phyloP scores from a whole-genome alignment of 2,888 invertebrate species.

The Leptarthrus brevirostris region DNA sequence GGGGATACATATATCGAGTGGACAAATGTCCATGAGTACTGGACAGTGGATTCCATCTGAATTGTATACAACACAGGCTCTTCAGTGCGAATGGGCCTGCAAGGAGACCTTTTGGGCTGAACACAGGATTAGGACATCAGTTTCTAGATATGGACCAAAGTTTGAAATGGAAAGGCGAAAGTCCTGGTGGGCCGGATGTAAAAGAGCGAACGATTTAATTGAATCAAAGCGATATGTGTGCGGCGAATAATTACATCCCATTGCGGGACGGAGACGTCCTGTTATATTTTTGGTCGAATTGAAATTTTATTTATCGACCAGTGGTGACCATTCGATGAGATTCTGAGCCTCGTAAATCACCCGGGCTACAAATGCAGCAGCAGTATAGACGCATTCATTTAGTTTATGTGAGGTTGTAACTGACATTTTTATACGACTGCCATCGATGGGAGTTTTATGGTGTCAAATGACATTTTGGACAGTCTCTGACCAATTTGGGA shows the following conservation, averaged over 20 bases:
- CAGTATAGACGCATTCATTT: constrained; percentile 49
- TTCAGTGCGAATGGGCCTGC: constrained; percentile 8
- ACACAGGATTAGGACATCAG: constrained; percentile 6
- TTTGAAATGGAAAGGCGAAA: constrained; percentile 3
- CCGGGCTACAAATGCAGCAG: constrained; percentile 51
- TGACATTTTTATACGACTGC: constrained; percentile 52
- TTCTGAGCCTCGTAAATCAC: constrained; percentile 49
- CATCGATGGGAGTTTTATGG: constrained; percentile 43
- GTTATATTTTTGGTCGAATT: constrained; percentile 54
- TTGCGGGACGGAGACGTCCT: constrained; percentile 41
- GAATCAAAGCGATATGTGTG: constrained; percentile 53
- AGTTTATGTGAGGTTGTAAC: constrained; percentile 53
- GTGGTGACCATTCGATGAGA: constrained; percentile 54
- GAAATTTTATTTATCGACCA: constrained; percentile 54
- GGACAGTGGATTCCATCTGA: constrained; percentile 5
- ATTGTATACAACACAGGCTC: neutral
- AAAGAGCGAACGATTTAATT: constrained; percentile 51
- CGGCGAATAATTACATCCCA: constrained; percentile 52
- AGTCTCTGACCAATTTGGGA: constrained; percentile 4
- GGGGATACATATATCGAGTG: neutral
- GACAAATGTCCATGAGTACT: constrained; percentile 33
- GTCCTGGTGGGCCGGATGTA: constrained; percentile 42
- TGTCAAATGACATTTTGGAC: constrained; percentile 10
- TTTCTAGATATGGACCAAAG: neutral
- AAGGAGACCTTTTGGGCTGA: constrained; percentile 6